phyloP scores from a whole-genome alignment of 2,113 vertebrate genomes.

The Tympanuchus pallidicinctus region DNA sequence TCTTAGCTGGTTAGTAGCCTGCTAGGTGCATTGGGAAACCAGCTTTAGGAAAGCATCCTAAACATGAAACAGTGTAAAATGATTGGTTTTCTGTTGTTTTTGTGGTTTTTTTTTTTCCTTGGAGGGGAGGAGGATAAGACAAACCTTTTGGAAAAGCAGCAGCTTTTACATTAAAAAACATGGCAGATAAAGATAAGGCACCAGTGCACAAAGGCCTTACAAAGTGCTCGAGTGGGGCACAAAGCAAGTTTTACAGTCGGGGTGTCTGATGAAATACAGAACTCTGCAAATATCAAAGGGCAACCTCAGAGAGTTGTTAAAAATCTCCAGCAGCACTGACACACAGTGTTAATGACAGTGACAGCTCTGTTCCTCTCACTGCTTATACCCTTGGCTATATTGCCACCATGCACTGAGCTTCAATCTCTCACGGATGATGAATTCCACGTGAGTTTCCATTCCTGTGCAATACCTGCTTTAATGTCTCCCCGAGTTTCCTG shows the following conservation, averaged over 20 bases:
- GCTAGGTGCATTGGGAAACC: neutral
- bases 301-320: neutral
- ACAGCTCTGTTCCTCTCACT: neutral
- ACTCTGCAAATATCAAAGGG: neutral
- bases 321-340: neutral
- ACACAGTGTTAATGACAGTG: fast-evolving
- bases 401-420: neutral
- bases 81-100: neutral
- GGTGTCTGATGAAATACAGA: neutral
- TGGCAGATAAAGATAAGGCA: neutral
- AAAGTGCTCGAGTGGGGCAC: neutral
- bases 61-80: neutral
- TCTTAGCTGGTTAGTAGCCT: neutral
- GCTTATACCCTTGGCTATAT: neutral
- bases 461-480: neutral
- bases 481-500: neutral
- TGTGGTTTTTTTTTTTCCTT: neutral
- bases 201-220: neutral
- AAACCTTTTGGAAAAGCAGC: neutral
- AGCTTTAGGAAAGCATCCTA: neutral
- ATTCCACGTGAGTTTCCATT: neutral
- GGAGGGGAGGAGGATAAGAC: neutral
- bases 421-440: neutral
- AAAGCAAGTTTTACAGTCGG: neutral
- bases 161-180: neutral